Evolutionary conservation across 1,140 invertebrate species (phyloP).

Genomic region (Myzus persicae): DNA sequence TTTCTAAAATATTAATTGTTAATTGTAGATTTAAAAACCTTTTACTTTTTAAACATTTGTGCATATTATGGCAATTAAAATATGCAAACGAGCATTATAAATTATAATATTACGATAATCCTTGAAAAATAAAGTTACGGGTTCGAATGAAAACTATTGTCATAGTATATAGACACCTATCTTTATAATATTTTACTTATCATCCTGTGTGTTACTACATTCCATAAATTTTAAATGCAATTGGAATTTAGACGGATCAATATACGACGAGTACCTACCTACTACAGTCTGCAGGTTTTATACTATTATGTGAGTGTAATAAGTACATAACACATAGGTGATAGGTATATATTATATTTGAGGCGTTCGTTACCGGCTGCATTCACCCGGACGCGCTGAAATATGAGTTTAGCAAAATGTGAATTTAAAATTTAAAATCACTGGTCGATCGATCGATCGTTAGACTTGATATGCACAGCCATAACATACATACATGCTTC

Average conservation of each 20-base stretch:
- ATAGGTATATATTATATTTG: background rate
- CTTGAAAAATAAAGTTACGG: background rate
- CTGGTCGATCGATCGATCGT: background rate
- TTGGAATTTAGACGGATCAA: background rate
- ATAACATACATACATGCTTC: too few species aligned
- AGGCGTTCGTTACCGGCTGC: background rate
- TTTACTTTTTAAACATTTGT: background rate
- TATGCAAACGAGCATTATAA: too few species aligned
- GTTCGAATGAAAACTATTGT: background rate
- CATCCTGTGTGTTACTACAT: background rate
- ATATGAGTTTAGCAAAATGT: background rate
- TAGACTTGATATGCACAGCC: too few species aligned
- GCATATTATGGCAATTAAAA: too few species aligned
- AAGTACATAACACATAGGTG: too few species aligned
- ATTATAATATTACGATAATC: background rate
- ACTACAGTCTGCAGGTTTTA: too few species aligned
- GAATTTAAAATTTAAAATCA: too few species aligned
- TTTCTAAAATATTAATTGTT: background rate
- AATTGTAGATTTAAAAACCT: background rate
- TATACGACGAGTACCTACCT: too few species aligned
- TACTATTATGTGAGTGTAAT: too few species aligned
- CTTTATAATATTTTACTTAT: background rate
- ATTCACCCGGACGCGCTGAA: background rate
- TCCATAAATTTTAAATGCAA: background rate
- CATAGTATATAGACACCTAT: background rate